Evolutionary conservation across 1,140 invertebrate species (phyloP).

Genomic region (Sitobion miscanthi): DNA sequence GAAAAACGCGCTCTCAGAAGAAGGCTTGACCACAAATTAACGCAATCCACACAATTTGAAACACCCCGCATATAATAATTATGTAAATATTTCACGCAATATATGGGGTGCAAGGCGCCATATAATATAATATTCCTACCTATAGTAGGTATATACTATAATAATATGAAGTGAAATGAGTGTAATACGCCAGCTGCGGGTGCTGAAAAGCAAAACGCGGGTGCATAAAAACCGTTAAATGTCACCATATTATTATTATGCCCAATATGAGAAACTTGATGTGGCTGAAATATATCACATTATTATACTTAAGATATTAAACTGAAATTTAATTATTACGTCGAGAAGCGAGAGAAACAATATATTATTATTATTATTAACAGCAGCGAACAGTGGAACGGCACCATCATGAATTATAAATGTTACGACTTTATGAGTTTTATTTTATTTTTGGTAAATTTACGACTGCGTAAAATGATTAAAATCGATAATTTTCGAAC

Average conservation of each 20-base stretch:
- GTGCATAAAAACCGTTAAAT: neutral
- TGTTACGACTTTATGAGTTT: neutral
- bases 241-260: neutral
- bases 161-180: neutral
- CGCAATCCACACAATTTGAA: neutral
- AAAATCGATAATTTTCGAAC: slow-evolving; percentile 34
- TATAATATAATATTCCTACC: neutral
- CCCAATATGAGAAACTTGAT: neutral
- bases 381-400: neutral
- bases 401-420: neutral
- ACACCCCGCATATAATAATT: neutral
- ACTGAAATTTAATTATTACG: neutral
- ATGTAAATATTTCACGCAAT: neutral
- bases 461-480: slow-evolving; percentile 1
- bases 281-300: neutral
- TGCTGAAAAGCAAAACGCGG: neutral
- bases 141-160: neutral
- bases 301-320: slow-evolving; percentile 25
- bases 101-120: neutral
- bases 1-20: neutral
- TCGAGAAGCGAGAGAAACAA: neutral
- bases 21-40: neutral
- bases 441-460: neutral
- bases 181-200: neutral
- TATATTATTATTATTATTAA: neutral